Percentiles rank a stretch among this genome's conserved stretches.
These are phyloP conservation scores for Pseudotriccus pelzelni DNA, from an alignment of 2,797 vertebrate genomes.

Conservation along the genomic window DNA sequence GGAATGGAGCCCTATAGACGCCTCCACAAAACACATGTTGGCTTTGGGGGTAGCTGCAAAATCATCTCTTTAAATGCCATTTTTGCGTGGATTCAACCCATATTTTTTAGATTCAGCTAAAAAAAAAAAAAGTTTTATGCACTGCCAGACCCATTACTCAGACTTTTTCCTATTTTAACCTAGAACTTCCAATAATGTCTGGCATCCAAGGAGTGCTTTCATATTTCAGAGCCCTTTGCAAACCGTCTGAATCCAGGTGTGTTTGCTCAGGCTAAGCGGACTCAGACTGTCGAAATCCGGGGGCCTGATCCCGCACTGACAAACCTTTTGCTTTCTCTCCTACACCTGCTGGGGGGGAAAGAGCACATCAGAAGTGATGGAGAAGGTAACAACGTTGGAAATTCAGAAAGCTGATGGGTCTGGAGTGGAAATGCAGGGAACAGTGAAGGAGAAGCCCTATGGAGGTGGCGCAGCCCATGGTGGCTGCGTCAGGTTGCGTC, in stretches of 20 bases:
- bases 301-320: not conserved
- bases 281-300: accelerated
- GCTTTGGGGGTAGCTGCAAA: not conserved
- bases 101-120: not conserved
- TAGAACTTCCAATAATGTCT: not conserved
- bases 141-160: not conserved
- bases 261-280: not conserved
- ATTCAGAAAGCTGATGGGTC: not conserved
- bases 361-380: not conserved
- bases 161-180: slow-evolving; percentile 37
- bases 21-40: not conserved
- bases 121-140: not conserved
- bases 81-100: not conserved
- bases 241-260: not conserved
- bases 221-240: not conserved
- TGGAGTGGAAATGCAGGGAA: not conserved
- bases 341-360: not conserved
- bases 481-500: accelerated
- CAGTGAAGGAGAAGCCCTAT: not conserved
- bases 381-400: not conserved
- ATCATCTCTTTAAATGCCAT: not conserved
- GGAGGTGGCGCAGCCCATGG: accelerated
- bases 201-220: not conserved
- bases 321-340: not conserved
- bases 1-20: accelerated